Evolutionary conservation across 2,888 invertebrate species (phyloP).

Genomic region (Lacanobia oleracea): DNA sequence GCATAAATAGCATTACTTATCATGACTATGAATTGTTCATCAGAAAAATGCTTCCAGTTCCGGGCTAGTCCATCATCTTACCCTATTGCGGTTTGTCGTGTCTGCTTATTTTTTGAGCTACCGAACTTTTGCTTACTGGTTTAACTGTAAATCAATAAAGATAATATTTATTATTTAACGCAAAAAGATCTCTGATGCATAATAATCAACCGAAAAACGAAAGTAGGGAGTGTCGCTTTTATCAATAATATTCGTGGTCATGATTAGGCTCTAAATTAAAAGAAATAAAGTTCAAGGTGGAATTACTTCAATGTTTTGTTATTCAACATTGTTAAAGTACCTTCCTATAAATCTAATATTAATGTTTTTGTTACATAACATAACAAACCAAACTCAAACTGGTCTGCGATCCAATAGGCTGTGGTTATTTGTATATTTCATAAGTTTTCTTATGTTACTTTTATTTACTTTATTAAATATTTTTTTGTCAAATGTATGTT

Average conservation of each 20-base stretch:
- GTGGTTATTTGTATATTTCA: conserved; percentile 85
- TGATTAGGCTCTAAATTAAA: conserved; percentile 33
- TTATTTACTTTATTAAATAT: conserved; percentile 74
- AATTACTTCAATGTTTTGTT: conserved; percentile 16
- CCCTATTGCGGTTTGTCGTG: background rate
- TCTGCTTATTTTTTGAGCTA: background rate
- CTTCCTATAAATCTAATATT: conserved; percentile 34
- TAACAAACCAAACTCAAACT: conserved; percentile 79
- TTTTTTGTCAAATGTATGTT: conserved; percentile 75
- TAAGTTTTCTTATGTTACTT: conserved; percentile 72
- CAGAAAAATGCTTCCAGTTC: background rate
- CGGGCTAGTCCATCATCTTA: background rate
- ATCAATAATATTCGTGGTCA: conserved; percentile 29
- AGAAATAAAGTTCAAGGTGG: conserved; percentile 27
- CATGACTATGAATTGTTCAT: conserved; percentile 37
- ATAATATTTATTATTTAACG: background rate
- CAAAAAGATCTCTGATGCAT: background rate
- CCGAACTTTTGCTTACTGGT: conserved; percentile 2
- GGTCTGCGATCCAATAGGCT: conserved; percentile 90
- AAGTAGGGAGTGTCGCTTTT: conserved; percentile 6
- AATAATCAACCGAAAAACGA: background rate
- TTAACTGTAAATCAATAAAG: background rate
- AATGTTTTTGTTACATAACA: conserved; percentile 62
- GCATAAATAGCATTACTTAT: conserved; percentile 9
- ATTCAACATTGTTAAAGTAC: conserved; percentile 17